Base-by-base conservation (phyloP, 2,113 vertebrate genomes). In the Platichthys stellatus region DNA sequence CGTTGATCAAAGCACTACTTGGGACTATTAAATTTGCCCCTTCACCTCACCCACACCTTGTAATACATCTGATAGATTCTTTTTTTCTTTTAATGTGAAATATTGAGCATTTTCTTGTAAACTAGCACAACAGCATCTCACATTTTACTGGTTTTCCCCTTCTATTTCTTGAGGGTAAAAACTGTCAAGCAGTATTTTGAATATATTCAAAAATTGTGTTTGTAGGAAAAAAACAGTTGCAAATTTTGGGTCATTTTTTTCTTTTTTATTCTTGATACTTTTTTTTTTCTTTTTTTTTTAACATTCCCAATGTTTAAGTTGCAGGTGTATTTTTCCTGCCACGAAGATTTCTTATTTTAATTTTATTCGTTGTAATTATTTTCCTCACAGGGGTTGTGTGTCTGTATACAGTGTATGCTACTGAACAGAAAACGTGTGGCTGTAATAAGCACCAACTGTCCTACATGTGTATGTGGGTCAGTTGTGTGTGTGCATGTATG, bases 301-400 rank as follows among this genome's bases (percentile, higher is more conserved):
- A 65, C 87, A 92, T 92, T 94, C 89, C 90, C 84, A 81, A 74
- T 93, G 78, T 89, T 85, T 88, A 72, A 82, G 69, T 93, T 90
- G 86, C 89, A 91, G 83, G 77, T 68, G 26, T 63, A 69, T 45
- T 78, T 82, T 80, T 61, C 76, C 85, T 89, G 67, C 75, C n/a
- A n/a, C 82, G 26, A 77, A 72, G 38, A 67, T 58, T 65, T 84
- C 47, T 79, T 67, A 67, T 57, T 88, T 83, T 87, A 66, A 77
- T 69, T 81, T 85, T 80, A 75, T 78, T 63, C 60, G 74, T 49
- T 70, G 70, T 78, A 78, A 80, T 84, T 85, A 68, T 66, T 84
- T 58, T 84, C 63, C 54, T 70, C 31, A 35, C 31, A 69, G 74
- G 72, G 68, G 69, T 72, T 87, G 65, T 87, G 87, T 89, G 87